Base-by-base conservation (phyloP, 2,797 vertebrate species). In the Oreochromis mossambicus region DNA sequence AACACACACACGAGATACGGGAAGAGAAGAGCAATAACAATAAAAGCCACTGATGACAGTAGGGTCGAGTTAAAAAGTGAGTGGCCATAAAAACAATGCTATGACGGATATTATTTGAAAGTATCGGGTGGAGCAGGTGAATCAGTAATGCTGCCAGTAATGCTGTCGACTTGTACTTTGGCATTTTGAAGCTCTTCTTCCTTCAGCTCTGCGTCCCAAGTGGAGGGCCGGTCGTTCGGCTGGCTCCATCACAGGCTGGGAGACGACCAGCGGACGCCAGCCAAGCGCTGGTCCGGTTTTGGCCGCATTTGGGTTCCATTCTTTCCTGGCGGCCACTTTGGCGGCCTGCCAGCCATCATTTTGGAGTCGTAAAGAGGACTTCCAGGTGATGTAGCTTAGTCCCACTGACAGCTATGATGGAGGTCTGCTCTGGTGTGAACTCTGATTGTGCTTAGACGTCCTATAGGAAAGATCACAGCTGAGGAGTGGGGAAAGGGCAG, bases 111-210 rank as follows among this genome's bases (percentile, higher is more conserved):
- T 83, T 76, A 24, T 88, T 84, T 80, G 48, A 63, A 82, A 70
- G 26, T 52, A 15, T 56, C 38, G 54, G 38, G 73, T 61, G 73
- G 21, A 75, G 78, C 55, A 24, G 80, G 68, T 8, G 61, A 81
- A 41, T 80, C 43, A 3, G 50, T 13, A 73, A 79, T 86, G 79
- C 84, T 86, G 41, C 41, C 41, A 26, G 81, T 85, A 83, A 85
- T 81, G 81, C 70, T 36, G 50, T 83, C 70, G 50, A 83, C 84
- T 46, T 3, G 78, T 68, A 32, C 80, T 80, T 85, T 81, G 73
- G 86, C 77, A 81, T 87, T 88, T 78, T 66, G 46, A 78, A 83
- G 82, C 58, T 81, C 41, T 48, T 61, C 73, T 81, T 80, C 52
- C 38, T 55, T 52, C n/a, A 14, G 21, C 79, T 50, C 50, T 13